Conservation (phyloP, 2,888 invertebrate genomes). For the Argyresthia albistria region DNA sequence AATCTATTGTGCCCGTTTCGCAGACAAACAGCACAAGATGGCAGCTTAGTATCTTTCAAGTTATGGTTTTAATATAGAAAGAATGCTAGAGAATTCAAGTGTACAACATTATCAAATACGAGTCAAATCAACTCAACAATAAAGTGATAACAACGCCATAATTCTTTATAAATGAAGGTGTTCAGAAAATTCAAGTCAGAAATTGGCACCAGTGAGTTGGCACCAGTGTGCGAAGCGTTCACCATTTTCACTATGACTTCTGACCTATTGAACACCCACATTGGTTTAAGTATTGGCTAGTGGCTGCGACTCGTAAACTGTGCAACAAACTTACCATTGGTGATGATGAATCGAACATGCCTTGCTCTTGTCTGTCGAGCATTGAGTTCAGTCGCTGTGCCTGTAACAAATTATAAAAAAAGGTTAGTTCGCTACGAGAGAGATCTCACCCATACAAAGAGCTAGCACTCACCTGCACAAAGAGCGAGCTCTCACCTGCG, state of each 20-base stretch:
- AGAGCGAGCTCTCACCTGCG: slow-evolving; percentile 90
- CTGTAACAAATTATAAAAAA: too few relatives aligned
- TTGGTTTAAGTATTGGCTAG: too few relatives aligned
- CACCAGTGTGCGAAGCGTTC: too few relatives aligned
- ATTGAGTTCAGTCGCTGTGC: slow-evolving; percentile 76
- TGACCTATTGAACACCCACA: too few relatives aligned
- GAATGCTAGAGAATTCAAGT: neutral
- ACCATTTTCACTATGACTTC: too few relatives aligned
- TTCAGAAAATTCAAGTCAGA: too few relatives aligned
- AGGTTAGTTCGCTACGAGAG: too few relatives aligned
- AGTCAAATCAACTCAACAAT: too few relatives aligned
- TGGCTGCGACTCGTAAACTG: neutral
- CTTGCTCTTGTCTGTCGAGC: slow-evolving; percentile 81
- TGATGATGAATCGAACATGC: slow-evolving; percentile 58
- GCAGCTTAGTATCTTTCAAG: neutral
- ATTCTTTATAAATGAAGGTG: too few relatives aligned
- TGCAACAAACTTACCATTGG: slow-evolving; percentile 52
- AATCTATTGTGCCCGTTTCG: neutral
- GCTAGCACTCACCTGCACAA: slow-evolving; percentile 81
- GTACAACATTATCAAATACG: too few relatives aligned
- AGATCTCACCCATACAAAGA: slow-evolving; percentile 85
- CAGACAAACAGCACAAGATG: neutral
- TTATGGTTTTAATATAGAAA: slow-evolving; percentile 3
- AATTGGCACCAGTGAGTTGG: too few relatives aligned
- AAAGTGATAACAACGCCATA: too few relatives aligned